Evolutionary conservation across 2,797 vertebrate species (phyloP).

Genomic region (Thamnophis elegans): DNA sequence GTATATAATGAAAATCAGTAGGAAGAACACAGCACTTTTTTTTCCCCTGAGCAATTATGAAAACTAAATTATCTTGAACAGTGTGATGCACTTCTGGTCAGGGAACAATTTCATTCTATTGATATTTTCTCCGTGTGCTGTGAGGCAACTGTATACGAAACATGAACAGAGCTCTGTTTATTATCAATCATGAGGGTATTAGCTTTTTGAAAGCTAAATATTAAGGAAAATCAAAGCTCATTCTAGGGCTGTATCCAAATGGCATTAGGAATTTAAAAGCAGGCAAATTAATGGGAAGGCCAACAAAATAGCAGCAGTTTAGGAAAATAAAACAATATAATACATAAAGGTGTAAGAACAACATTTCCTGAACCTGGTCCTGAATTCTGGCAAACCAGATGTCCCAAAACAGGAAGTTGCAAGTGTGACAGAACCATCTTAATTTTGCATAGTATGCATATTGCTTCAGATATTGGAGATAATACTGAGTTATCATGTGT

Average conservation of each 20-base stretch:
- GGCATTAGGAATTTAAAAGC: not conserved
- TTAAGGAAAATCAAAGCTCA: not conserved
- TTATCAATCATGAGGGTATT: conserved; percentile 27
- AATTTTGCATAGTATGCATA: not conserved
- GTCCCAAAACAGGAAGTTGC: not conserved
- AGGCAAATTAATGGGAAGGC: not conserved
- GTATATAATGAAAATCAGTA: conserved; percentile 34
- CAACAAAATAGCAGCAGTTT: not conserved
- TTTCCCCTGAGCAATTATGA: conserved; percentile 3
- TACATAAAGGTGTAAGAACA: not conserved
- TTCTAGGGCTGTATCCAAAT: not conserved
- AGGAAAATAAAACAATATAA: not conserved
- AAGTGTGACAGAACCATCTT: not conserved
- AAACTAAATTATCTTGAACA: conserved; percentile 37
- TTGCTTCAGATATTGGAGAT: not conserved
- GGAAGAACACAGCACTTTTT: not conserved
- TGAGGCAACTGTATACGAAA: conserved; percentile 37
- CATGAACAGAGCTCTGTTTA: conserved; percentile 37
- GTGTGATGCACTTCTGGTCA: conserved; percentile 24
- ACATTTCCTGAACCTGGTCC: not conserved
- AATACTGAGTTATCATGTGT: not conserved
- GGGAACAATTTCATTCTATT: conserved; percentile 50
- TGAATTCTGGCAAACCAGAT: not conserved
- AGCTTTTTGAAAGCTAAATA: not conserved
- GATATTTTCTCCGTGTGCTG: conserved; percentile 31